Evolutionary conservation across 2,113 vertebrate species (phyloP), one percentile per base, ranked within the genome.

Genomic region (Variabilichromis moorii): DNA sequence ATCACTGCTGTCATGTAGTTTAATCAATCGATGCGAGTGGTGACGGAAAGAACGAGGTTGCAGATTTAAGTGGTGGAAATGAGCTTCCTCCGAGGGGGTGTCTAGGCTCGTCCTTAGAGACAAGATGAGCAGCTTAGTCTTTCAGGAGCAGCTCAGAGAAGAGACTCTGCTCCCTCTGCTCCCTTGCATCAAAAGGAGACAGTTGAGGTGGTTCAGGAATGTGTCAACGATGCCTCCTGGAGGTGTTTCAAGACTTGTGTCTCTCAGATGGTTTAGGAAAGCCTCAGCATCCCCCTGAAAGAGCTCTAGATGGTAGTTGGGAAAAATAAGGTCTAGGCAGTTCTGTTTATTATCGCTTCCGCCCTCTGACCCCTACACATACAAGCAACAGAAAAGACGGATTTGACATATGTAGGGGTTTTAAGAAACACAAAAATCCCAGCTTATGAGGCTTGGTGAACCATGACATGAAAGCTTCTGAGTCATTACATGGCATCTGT

Each of bases 401-500:
- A 33, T 51, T 33, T 76, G 73, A 78, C 42, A 50, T n/a, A 51
- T 33, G 2, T 47, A 51, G 45, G 45, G 16, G 26, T 19, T 50
- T 51, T 78, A 78, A 51, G 73, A 51, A 17, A 78, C 21, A 31
- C 45, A 42, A 21, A 88, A 17, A 50, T 19, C 8, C 10, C 4
- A 4, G 5, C 73, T 17, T 80, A 53, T 81, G 33, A 50, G 33
- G 66, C 79, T 21, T 91, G 61, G 88, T 89, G 66, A 79, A 81
- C 68, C 81, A 24, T 59, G 53, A 51, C 80, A 78, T 40, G 21
- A 79, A 73, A 81, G 59, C 71, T 51, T 90, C 11, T 45, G 28
- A 78, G 87, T 89, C 57, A 84, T 91, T 90, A 85, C 68, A 76
- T 28, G 6, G 17, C 33, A 42, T 76, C 66, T 93, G 57, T 82